phyloP scores from a whole-genome alignment of 2,888 invertebrate species.

The Meganola albula region DNA sequence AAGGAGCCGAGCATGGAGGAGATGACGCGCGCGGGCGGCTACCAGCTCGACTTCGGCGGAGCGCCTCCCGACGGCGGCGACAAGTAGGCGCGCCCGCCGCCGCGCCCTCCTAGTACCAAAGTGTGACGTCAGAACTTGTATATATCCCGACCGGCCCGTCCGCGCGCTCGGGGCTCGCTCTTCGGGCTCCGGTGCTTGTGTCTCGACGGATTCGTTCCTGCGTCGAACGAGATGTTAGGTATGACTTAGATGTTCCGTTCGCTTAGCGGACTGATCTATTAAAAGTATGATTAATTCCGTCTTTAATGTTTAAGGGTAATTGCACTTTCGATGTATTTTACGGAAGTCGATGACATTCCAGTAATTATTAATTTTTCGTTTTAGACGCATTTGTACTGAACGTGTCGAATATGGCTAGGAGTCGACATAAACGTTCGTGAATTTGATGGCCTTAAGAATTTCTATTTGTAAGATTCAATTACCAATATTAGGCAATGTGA shows the following conservation, averaged over 20 bases:
- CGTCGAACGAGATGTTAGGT: slow-evolving; percentile 37
- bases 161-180: slow-evolving; percentile 24
- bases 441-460: no score
- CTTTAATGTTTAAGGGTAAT: slow-evolving; percentile 42
- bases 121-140: slow-evolving; percentile 40
- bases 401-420: no score
- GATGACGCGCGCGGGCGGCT: slow-evolving; percentile 86
- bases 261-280: slow-evolving; percentile 44
- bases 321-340: slow-evolving; percentile 54
- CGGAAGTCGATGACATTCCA: slow-evolving; percentile 37
- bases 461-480: no score
- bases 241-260: slow-evolving; percentile 43
- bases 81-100: slow-evolving; percentile 44
- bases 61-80: slow-evolving; percentile 63
- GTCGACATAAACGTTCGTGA: no score
- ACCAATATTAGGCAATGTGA: no score
- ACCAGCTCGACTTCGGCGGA: slow-evolving; percentile 81
- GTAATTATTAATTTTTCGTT: slow-evolving; percentile 11
- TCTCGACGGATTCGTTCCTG: slow-evolving; percentile 33
- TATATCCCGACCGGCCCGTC: slow-evolving; percentile 29
- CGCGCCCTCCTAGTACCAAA: slow-evolving; percentile 38
- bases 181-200: slow-evolving; percentile 25
- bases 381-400: slow-evolving; percentile 2
- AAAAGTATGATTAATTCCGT: slow-evolving; percentile 29
- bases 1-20: slow-evolving; percentile 95